Evolutionary conservation across 2,797 vertebrate species (phyloP).

Genomic region (Myotis daubentonii): DNA sequence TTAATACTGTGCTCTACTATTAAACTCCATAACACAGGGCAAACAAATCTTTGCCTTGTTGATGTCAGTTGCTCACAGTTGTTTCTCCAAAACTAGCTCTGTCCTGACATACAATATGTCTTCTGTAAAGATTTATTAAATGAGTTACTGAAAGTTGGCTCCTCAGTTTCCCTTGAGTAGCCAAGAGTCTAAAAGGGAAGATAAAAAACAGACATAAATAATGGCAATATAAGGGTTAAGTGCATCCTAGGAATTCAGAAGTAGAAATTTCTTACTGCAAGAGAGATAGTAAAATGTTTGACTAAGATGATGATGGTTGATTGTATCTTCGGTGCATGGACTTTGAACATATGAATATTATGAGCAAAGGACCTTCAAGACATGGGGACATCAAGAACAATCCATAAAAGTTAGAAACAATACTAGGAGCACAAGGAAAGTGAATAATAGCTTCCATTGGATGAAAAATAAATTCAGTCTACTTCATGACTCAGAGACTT

Average conservation of each 20-base stretch:
- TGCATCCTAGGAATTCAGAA: neutral
- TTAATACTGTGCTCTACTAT: neutral
- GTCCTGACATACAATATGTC: neutral
- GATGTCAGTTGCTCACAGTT: neutral
- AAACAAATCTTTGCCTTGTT: neutral
- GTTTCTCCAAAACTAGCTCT: slow-evolving; percentile 19
- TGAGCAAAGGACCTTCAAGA: neutral
- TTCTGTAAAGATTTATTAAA: slow-evolving; percentile 28
- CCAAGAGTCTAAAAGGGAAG: slow-evolving; percentile 34
- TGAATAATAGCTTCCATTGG: neutral
- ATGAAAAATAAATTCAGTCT: neutral
- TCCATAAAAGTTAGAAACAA: neutral
- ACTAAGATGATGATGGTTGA: neutral
- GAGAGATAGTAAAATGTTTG: neutral
- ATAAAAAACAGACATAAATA: neutral
- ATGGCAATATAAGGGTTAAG: neutral
- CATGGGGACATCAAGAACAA: neutral
- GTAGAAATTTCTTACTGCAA: neutral
- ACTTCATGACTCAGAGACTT: neutral
- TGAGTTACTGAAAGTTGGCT: slow-evolving; percentile 2
- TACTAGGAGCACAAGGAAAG: neutral
- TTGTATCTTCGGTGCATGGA: neutral
- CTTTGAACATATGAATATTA: neutral
- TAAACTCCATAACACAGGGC: neutral
- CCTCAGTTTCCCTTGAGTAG: slow-evolving; percentile 11